A percentile compares a stretch with the other conserved stretches of the same genome.
phyloP scores from a whole-genome alignment of 1,140 invertebrate genomes.

The Drosophila bocki region DNA sequence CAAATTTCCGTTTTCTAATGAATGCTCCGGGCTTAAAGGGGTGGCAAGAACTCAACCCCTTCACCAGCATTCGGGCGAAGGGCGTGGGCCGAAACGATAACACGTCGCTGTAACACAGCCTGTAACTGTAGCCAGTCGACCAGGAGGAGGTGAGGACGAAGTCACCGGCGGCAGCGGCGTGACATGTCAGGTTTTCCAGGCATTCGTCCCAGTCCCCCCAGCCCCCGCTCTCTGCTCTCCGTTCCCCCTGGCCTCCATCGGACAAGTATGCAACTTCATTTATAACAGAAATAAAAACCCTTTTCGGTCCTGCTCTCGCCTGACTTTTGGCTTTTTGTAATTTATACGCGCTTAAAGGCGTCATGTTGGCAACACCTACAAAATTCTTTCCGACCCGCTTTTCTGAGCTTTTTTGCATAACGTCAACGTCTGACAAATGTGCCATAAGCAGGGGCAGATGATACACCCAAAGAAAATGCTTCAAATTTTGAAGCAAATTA shows the following conservation, averaged over 20 bases:
- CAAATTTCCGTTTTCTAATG: conserved; percentile 82
- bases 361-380: conserved; percentile 82
- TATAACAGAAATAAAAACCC: conserved; percentile 71
- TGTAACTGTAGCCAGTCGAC: conserved; percentile 43
- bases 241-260: neutral
- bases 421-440: conserved; percentile 80
- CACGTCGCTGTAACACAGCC: conserved; percentile 36
- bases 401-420: conserved; percentile 70
- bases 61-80: conserved; percentile 11
- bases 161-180: conserved; percentile 42
- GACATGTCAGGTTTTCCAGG: conserved; percentile 70
- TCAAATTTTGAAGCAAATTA: neutral
- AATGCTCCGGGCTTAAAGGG: conserved; percentile 38
- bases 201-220: neutral
- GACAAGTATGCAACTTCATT: conserved; percentile 74
- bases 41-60: conserved; percentile 16
- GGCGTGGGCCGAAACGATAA: conserved; percentile 66
- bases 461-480: neutral
- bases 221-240: neutral
- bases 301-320: conserved; percentile 44
- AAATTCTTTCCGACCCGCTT: conserved; percentile 60
- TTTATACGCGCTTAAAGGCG: conserved; percentile 81
- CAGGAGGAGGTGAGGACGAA: conserved; percentile 35
- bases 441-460: conserved; percentile 70
- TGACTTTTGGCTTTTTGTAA: conserved; percentile 80